These are phyloP conservation scores for Frankliniella fusca DNA, from an alignment of 2,888 invertebrate species.

Conservation along the genomic window DNA sequence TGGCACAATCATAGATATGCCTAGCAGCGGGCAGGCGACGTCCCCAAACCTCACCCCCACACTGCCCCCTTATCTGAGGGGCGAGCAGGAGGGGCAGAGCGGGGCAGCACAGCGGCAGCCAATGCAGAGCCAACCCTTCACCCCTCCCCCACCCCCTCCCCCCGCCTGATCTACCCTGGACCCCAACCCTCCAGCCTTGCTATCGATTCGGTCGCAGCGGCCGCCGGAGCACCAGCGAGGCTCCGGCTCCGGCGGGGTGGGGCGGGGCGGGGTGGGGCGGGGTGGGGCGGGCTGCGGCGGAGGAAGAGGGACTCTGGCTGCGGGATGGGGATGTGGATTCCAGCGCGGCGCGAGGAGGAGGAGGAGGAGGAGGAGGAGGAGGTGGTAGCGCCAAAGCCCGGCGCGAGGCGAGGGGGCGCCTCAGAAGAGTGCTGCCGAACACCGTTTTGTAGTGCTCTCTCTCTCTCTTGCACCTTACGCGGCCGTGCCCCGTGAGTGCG, in stretches of 20 bases:
- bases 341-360: no score
- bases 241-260: background rate
- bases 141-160: background rate
- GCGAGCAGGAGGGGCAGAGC: background rate
- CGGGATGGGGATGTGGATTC: no score
- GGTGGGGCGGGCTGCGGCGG: background rate
- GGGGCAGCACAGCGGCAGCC: background rate
- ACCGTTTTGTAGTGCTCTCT: no score
- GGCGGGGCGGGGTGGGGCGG: background rate
- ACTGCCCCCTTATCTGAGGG: background rate
- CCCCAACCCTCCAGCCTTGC: conserved; percentile 10
- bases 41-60: no score
- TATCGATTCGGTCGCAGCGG: conserved; percentile 1
- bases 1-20: background rate
- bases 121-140: conserved; percentile 6
- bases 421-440: no score
- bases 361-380: no score
- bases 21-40: background rate
- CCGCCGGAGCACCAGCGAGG: background rate
- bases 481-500: no score
- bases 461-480: no score
- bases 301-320: background rate
- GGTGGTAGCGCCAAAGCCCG: no score
- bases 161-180: background rate
- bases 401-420: no score